Conservation (phyloP, 1,140 invertebrate species). For the Camponotus vicinus region DNA sequence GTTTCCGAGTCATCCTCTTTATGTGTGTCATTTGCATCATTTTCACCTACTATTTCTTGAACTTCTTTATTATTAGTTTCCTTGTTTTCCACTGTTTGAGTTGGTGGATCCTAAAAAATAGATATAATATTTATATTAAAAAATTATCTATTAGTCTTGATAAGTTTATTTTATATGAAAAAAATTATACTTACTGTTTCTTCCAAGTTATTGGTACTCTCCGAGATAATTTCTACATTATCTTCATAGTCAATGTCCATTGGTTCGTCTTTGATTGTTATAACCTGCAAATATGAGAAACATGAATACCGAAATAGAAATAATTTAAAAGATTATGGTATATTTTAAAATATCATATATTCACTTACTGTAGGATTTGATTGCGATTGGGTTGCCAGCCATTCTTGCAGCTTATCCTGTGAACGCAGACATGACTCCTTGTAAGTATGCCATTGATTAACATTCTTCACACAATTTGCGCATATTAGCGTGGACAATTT, state of each 20-base stretch:
- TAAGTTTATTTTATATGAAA: background rate
- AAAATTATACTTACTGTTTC: slow-evolving; percentile 70
- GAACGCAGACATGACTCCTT: slow-evolving; percentile 83
- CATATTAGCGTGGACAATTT: slow-evolving; percentile 84
- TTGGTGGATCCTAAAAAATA: background rate
- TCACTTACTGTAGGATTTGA: slow-evolving; percentile 46
- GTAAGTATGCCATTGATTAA: slow-evolving; percentile 85
- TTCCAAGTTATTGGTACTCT: slow-evolving; percentile 63
- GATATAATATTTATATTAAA: background rate
- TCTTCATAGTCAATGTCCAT: slow-evolving; percentile 77
- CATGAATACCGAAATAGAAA: slow-evolving; percentile 1
- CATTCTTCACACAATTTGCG: slow-evolving; percentile 79
- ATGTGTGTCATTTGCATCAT: background rate
- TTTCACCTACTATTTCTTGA: slow-evolving; percentile 44
- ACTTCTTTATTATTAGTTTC: background rate
- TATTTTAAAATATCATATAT: slow-evolving; percentile 1
- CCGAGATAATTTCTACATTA: slow-evolving; percentile 69
- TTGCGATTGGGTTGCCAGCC: slow-evolving; percentile 77
- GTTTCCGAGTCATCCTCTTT: background rate
- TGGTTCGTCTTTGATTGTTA: slow-evolving; percentile 81
- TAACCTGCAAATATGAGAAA: slow-evolving; percentile 42
- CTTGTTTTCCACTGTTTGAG: background rate
- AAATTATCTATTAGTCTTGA: background rate
- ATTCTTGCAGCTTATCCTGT: slow-evolving; percentile 83
- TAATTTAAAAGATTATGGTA: background rate